phyloP scores from a whole-genome alignment of 1,140 invertebrate genomes.

The Sesamia nonagrioides region DNA sequence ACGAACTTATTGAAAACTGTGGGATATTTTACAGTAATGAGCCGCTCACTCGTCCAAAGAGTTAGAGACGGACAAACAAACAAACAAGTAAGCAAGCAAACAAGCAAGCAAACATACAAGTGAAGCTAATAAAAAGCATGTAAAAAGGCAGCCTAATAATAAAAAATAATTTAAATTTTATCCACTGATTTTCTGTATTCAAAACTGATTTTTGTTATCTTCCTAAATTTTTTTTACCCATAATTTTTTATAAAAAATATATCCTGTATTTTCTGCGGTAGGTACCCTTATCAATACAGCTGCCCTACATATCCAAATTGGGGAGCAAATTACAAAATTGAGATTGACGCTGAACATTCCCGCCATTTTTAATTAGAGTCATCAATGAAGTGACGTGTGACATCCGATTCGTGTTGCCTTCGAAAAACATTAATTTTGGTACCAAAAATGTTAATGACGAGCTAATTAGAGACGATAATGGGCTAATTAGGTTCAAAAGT shows the following conservation, averaged over 20 bases:
- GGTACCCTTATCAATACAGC: conserved; percentile 23
- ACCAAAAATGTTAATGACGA: neutral
- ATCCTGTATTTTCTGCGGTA: neutral
- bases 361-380: conserved; percentile 49
- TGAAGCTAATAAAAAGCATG: too few species aligned
- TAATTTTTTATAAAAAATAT: too few species aligned
- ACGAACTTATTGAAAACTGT: too few species aligned
- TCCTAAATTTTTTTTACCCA: neutral
- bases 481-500: neutral
- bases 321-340: conserved; percentile 43
- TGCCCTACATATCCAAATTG: conserved; percentile 29
- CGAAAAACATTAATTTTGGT: conserved; percentile 18
- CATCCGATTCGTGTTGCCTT: conserved; percentile 12
- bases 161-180: too few species aligned
- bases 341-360: conserved; percentile 37
- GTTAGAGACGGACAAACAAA: too few species aligned
- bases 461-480: too few species aligned
- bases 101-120: too few species aligned
- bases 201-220: neutral
- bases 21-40: too few species aligned
- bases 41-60: too few species aligned
- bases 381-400: conserved; percentile 30
- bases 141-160: too few species aligned
- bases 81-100: too few species aligned
- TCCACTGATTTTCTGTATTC: too few species aligned